Conservation (phyloP, 1,140 invertebrate species). For the Drosophila guanche region DNA sequence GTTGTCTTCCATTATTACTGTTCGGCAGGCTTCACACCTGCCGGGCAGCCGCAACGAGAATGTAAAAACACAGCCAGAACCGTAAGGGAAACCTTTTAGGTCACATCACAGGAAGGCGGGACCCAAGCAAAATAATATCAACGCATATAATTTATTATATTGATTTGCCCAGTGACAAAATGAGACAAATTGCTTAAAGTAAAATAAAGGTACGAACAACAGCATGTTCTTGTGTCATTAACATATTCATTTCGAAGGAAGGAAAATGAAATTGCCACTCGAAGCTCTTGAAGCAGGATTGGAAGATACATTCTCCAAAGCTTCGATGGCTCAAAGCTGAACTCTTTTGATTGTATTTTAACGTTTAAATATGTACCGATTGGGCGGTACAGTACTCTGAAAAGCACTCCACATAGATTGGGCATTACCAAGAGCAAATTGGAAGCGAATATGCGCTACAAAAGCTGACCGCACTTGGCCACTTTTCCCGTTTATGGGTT, state of each 20-base stretch:
- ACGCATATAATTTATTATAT: constrained; percentile 59
- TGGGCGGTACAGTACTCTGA: too few species aligned
- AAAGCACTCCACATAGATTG: constrained; percentile 2
- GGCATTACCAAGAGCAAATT: not conserved
- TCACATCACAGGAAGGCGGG: not conserved
- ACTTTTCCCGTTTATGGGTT: constrained; percentile 35
- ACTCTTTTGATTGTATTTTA: not conserved
- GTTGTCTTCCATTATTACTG: constrained; percentile 61
- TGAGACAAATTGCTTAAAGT: constrained; percentile 13
- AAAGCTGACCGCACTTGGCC: constrained; percentile 38
- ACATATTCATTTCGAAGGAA: not conserved
- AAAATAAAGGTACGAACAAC: not conserved
- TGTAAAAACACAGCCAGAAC: constrained; percentile 14
- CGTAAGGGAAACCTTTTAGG: constrained; percentile 14
- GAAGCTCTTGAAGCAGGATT: too few species aligned
- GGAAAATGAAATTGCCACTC: too few species aligned
- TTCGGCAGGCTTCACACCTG: constrained; percentile 54
- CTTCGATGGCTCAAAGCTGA: not conserved
- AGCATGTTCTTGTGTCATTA: constrained; percentile 12
- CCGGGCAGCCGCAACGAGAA: constrained; percentile 3
- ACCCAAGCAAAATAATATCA: constrained; percentile 31
- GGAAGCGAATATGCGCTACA: constrained; percentile 35
- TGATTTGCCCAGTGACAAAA: constrained; percentile 53
- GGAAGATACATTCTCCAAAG: too few species aligned
- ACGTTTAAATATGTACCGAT: too few species aligned